Conservation (phyloP, 2,888 invertebrate species). For the Lutraria lutraria region DNA sequence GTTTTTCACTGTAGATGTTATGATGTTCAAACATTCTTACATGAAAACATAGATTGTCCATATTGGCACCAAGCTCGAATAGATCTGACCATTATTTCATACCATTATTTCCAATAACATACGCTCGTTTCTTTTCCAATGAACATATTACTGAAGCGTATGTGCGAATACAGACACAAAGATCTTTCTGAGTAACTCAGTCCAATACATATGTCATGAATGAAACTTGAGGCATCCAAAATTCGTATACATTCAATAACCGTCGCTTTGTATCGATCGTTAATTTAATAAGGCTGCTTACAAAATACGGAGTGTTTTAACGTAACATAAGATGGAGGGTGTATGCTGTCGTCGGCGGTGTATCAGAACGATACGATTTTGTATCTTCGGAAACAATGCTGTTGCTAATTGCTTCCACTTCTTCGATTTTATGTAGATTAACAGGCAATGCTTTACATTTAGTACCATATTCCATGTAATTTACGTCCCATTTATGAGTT, state of each 20-base stretch:
- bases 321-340: not conserved
- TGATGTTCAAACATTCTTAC: no score
- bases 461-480: not conserved
- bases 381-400: not conserved
- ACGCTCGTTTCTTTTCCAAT: no score
- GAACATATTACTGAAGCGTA: no score
- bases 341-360: not conserved
- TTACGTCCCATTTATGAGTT: not conserved
- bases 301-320: not conserved
- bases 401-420: not conserved
- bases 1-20: no score
- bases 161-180: not conserved
- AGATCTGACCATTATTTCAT: no score
- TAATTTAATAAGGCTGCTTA: not conserved
- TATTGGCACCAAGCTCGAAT: no score
- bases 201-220: slow-evolving; percentile 7
- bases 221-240: slow-evolving; percentile 9
- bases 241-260: slow-evolving; percentile 10
- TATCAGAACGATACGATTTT: not conserved
- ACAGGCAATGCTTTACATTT: not conserved
- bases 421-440: not conserved
- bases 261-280: slow-evolving; percentile 1
- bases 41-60: no score
- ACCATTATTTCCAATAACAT: no score
- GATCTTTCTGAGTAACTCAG: not conserved